phyloP scores from a whole-genome alignment of 1,140 invertebrate genomes.

The Pissodes strobi region DNA sequence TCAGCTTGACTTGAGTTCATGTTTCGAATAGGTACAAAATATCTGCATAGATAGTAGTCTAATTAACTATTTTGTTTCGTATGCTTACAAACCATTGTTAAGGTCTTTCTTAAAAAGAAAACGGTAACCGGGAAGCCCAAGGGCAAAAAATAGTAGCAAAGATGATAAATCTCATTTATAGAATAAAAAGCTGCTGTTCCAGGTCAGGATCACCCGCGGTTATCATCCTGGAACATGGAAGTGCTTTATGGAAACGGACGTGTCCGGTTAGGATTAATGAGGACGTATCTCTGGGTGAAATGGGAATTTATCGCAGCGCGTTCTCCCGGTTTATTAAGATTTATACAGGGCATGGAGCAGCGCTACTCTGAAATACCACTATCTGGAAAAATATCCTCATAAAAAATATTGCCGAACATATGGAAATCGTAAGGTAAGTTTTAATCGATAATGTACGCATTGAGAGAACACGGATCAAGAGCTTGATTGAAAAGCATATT shows the following conservation, averaged over 20 bases:
- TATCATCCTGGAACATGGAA: slow-evolving; percentile 55
- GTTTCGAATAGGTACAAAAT: too few relatives aligned
- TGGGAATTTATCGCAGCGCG: slow-evolving; percentile 56
- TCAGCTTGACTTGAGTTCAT: too few relatives aligned
- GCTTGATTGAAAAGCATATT: too few relatives aligned
- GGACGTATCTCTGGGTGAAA: slow-evolving; percentile 54
- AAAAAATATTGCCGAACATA: too few relatives aligned
- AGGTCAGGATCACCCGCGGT: slow-evolving; percentile 37
- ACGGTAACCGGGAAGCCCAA: too few relatives aligned
- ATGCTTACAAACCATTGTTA: too few relatives aligned
- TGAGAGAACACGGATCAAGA: too few relatives aligned
- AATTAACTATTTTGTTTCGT: too few relatives aligned
- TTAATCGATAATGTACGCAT: too few relatives aligned
- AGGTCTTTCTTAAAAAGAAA: too few relatives aligned
- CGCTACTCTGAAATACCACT: slow-evolving; percentile 1
- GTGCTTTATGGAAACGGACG: slow-evolving; percentile 55
- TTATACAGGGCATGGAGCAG: slow-evolving; percentile 50
- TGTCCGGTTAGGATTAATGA: slow-evolving; percentile 54
- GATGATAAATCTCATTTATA: slow-evolving; percentile 51
- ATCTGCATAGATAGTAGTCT: too few relatives aligned
- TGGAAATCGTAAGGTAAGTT: too few relatives aligned
- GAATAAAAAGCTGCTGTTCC: slow-evolving; percentile 44
- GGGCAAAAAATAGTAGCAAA: background rate
- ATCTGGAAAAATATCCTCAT: background rate
- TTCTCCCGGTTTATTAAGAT: slow-evolving; percentile 56